Base-by-base conservation (phyloP, 35 echinoderm and acorn worm genomes). In the Diadema setosum region DNA sequence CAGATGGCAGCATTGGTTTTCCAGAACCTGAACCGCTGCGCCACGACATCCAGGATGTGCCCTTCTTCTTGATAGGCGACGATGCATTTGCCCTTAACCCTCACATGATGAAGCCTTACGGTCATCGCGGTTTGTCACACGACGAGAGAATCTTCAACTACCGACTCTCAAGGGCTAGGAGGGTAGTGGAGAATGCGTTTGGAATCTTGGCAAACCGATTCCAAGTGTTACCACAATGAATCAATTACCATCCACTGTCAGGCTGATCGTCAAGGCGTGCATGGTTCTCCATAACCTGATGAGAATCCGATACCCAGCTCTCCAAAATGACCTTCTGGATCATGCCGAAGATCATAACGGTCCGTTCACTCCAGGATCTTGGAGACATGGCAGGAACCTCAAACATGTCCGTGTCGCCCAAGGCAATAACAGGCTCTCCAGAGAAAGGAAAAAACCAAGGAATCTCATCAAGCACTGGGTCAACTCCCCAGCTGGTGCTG, bases 161-260 rank as follows among this genome's bases (percentile, higher is more conserved):
- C 48, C 48, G 48, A 9, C n/a, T 52, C 9, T 52, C 48, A 52
- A 52, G 48, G 48, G 48, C 48, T n/a, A 9, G 92, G 7, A 56
- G 86, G 24, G 81, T 90, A 0, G 87, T 84, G 2, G 87, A 94
- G 48, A 94, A 94, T 80, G 92, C 92, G 4, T 94, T 94, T 65
- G 92, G 80, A 35, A 82, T 82, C 45, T 44, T 82, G 37, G 80
- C 43, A 14, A 82, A 82, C 80, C 42, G 80, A 82, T 82, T 82
- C 49, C 80, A 44, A 16, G 80, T 82, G 36, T 82, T 82, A 52
- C 48, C 48, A 52, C 48, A n/a, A 52, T 52, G 48, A 52, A 52
- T 52, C 48, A 52, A 9, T 52, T n/a, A 52, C 48, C 48, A 9
- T 52, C 48, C 48, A 89, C 43, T 20, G 75, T 81, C 17, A 29